Evolutionary conservation across 1,140 invertebrate genomes (phyloP).

Genomic region (Saccostrea echinata): DNA sequence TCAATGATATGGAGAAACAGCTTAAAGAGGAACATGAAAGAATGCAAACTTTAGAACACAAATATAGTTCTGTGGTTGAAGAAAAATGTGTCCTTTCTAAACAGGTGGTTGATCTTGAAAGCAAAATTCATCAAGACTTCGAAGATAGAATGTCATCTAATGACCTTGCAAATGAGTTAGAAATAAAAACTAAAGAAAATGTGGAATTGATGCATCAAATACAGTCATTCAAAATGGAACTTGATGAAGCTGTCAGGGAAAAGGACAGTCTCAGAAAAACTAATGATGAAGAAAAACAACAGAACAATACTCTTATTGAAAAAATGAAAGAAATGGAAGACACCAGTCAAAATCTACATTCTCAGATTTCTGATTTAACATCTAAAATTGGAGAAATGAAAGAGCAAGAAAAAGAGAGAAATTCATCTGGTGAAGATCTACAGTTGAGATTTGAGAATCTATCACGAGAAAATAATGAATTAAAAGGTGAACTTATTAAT

Average conservation of each 20-base stretch:
- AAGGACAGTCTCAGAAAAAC: not conserved
- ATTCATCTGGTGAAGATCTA: not conserved
- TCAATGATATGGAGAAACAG: not conserved
- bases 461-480: not conserved
- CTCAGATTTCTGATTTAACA: not conserved
- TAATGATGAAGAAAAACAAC: not conserved
- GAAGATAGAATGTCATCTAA: not conserved
- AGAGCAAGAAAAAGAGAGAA: not conserved
- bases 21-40: not conserved
- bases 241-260: not conserved
- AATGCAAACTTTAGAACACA: not conserved
- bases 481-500: conserved; percentile 48
- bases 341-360: not conserved
- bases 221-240: not conserved
- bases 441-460: not conserved
- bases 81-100: not conserved
- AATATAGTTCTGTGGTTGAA: conserved; percentile 2
- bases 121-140: conserved; percentile 32
- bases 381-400: not conserved
- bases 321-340: not conserved
- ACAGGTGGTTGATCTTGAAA: conserved; percentile 23
- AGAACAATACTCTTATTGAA: not conserved
- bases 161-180: conserved; percentile 22
- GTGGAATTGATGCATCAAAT: not conserved
- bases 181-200: not conserved